Conservation (phyloP, 2,797 vertebrate species). For the Pyrrhura leucotis region DNA sequence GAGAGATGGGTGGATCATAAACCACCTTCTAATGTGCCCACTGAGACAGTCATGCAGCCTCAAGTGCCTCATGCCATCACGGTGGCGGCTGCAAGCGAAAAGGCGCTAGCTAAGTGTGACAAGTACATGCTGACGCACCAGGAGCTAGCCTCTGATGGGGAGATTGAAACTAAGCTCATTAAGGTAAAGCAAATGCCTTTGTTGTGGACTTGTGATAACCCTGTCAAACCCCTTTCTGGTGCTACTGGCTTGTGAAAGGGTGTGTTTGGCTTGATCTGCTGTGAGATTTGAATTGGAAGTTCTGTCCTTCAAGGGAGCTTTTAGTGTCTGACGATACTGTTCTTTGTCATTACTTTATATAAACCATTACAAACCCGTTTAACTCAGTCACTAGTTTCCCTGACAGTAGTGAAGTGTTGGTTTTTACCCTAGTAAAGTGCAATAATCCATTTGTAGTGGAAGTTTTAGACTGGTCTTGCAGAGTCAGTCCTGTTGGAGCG, state of each 20-base stretch:
- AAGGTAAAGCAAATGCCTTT: constrained; percentile 81
- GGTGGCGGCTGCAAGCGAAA: constrained; percentile 87
- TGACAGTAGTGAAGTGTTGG: neutral
- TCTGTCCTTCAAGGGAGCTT: neutral
- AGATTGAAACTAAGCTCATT: constrained; percentile 93
- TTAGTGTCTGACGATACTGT: neutral
- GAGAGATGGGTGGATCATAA: constrained; percentile 97
- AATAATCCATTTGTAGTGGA: neutral
- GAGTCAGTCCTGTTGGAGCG: neutral
- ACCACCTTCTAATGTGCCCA: constrained; percentile 85
- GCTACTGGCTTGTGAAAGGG: fast-evolving
- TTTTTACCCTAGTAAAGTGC: neutral
- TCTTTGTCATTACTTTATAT: neutral
- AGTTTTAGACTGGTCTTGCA: neutral
- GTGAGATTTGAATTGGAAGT: neutral
- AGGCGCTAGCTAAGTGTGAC: constrained; percentile 92
- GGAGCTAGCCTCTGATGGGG: constrained; percentile 94
- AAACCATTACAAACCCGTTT: neutral
- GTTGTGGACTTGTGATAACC: fast-evolving
- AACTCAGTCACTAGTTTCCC: fast-evolving
- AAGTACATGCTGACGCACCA: constrained; percentile 96
- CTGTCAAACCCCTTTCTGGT: neutral
- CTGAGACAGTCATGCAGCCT: constrained; percentile 93
- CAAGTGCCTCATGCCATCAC: constrained; percentile 90
- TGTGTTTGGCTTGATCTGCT: fast-evolving